Percentiles rank a stretch among this genome's conserved stretches.
Conservation (phyloP, 2,888 invertebrate genomes). For the Nemapogon koenigi region DNA sequence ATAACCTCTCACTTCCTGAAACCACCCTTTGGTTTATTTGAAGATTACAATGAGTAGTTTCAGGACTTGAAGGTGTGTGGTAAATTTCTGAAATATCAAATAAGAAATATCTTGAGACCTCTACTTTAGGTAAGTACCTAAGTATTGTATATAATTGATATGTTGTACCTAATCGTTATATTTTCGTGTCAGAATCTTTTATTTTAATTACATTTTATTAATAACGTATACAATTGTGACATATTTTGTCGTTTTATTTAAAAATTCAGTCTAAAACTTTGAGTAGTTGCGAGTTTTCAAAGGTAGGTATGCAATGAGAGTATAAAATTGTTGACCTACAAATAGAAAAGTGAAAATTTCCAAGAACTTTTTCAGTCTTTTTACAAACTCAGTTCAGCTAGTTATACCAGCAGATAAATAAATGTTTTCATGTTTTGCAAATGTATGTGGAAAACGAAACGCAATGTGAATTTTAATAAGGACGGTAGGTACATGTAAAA, state of each 20-base stretch:
- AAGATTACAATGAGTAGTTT: too few species aligned
- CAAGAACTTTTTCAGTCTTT: conserved; percentile 50
- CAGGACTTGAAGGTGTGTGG: too few species aligned
- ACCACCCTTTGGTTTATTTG: too few species aligned
- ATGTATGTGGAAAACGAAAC: too few species aligned
- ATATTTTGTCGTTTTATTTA: too few species aligned
- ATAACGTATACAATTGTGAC: conserved; percentile 7
- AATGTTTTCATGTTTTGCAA: conserved; percentile 1
- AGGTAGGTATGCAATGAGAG: not conserved
- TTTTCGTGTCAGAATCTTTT: too few species aligned
- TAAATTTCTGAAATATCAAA: too few species aligned
- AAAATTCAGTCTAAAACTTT: conserved; percentile 4
- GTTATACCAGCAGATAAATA: conserved; percentile 21
- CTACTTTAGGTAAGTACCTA: too few species aligned
- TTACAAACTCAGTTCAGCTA: conserved; percentile 34
- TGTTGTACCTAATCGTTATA: not conserved
- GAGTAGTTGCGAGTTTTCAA: not conserved
- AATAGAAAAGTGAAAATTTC: conserved; percentile 50
- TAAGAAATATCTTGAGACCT: too few species aligned
- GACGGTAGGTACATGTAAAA: conserved; percentile 27
- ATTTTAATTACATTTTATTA: not conserved
- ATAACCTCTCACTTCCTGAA: too few species aligned
- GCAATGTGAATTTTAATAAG: too few species aligned
- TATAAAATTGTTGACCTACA: conserved; percentile 34
- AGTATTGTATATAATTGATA: too few species aligned